A percentile compares a stretch with the other conserved stretches of the same genome.
These are phyloP conservation scores for Plectropomus leopardus DNA, from an alignment of 2,113 vertebrate genomes.

Conservation along the genomic window DNA sequence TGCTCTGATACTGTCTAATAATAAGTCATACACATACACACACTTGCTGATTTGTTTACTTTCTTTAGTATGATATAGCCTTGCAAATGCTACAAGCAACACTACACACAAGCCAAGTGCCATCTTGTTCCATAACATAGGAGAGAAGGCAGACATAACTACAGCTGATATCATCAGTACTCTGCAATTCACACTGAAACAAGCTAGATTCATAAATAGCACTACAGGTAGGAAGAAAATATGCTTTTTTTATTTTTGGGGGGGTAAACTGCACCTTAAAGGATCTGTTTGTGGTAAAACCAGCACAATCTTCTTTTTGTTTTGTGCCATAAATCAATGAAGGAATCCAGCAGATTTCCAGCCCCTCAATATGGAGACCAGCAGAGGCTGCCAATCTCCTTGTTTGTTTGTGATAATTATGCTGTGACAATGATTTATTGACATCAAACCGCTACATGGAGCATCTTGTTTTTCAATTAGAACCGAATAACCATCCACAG, in stretches of 20 bases:
- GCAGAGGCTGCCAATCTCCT: slow-evolving; percentile 13
- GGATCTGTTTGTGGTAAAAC: background rate
- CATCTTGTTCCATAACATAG: too few relatives aligned
- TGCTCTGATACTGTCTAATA: slow-evolving; percentile 8
- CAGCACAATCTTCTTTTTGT: background rate
- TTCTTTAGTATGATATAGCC: too few relatives aligned
- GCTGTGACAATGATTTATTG: slow-evolving; percentile 21
- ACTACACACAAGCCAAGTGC: too few relatives aligned
- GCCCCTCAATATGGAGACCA: background rate
- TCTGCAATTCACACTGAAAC: too few relatives aligned
- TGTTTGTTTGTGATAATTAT: slow-evolving; percentile 30
- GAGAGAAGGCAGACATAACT: too few relatives aligned
- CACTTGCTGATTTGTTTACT: too few relatives aligned
- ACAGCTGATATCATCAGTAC: too few relatives aligned
- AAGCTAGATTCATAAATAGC: too few relatives aligned
- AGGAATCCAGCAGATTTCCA: background rate
- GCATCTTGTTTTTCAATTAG: slow-evolving; percentile 3
- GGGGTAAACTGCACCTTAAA: background rate
- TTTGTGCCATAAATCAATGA: slow-evolving; percentile 22
- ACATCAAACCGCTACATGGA: slow-evolving; percentile 1
- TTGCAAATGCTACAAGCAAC: too few relatives aligned
- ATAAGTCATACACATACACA: background rate
- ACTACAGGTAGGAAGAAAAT: background rate
- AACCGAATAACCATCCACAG: background rate
- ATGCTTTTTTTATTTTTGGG: background rate